Conservation (phyloP, 2,113 vertebrate genomes). For the Scatophagus argus region DNA sequence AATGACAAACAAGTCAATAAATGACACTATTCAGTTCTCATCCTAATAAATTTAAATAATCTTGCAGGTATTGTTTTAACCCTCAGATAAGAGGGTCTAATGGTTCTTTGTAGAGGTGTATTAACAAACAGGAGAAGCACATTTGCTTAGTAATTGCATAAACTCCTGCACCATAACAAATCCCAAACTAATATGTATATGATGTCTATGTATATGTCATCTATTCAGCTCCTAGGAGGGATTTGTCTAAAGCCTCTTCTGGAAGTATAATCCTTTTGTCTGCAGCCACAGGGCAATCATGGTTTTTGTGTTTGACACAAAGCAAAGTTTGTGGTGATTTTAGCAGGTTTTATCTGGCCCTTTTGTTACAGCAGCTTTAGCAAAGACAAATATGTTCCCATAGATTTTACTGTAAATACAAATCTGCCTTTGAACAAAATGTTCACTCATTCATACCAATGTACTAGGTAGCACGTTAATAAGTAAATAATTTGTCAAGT, state of each 20-base stretch:
- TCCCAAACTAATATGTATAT: constrained; percentile 20
- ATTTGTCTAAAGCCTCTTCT: constrained; percentile 23
- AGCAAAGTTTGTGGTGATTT: constrained; percentile 7
- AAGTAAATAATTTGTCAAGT: not conserved
- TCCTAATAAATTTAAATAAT: constrained; percentile 10
- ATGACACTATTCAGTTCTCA: not conserved
- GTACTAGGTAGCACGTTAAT: not conserved
- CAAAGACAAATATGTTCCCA: not conserved
- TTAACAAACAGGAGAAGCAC: not conserved
- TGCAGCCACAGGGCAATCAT: constrained; percentile 13
- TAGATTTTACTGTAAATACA: constrained; percentile 2
- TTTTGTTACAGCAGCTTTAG: not conserved
- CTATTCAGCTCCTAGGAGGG: constrained; percentile 27
- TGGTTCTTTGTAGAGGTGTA: not conserved
- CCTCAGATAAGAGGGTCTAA: not conserved
- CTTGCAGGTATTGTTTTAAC: not conserved
- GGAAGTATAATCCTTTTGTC: constrained; percentile 29
- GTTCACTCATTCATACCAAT: constrained; percentile 1
- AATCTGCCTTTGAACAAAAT: not conserved
- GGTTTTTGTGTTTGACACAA: constrained; percentile 40
- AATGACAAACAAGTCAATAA: constrained; percentile 35
- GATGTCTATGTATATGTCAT: constrained; percentile 30
- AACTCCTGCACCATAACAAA: constrained; percentile 23
- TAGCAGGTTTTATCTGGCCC: not conserved
- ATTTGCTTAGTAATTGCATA: constrained; percentile 17